Evolutionary conservation across 2,797 vertebrate species (phyloP).

Genomic region (Paguma larvata): DNA sequence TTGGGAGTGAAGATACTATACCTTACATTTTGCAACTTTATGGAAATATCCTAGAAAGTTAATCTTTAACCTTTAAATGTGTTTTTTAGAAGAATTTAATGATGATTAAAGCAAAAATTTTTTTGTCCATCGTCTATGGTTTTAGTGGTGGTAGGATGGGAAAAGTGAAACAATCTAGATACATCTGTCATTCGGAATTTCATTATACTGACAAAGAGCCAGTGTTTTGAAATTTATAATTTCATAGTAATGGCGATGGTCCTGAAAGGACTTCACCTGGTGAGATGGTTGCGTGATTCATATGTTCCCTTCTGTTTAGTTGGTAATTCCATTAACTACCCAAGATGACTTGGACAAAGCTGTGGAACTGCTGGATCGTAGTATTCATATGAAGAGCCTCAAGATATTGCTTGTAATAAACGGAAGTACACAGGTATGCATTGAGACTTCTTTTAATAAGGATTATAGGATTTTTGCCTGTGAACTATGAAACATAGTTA

Average conservation of each 20-base stretch:
- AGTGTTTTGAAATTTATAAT: slow-evolving; percentile 54
- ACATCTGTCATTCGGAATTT: slow-evolving; percentile 30
- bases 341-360: slow-evolving; percentile 99
- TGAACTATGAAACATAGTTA: slow-evolving; percentile 61
- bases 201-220: not conserved
- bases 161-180: not conserved
- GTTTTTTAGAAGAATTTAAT: slow-evolving; percentile 52
- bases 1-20: not conserved
- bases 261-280: not conserved
- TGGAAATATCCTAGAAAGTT: slow-evolving; percentile 49
- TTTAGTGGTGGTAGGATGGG: slow-evolving; percentile 4
- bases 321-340: slow-evolving; percentile 97
- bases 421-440: slow-evolving; percentile 92
- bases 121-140: slow-evolving; percentile 19
- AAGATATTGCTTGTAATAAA: slow-evolving; percentile 97
- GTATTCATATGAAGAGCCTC: slow-evolving; percentile 98
- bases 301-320: slow-evolving; percentile 86
- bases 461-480: not conserved
- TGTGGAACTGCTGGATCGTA: slow-evolving; percentile 97
- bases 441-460: not conserved
- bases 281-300: slow-evolving; percentile 12
- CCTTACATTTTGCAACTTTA: slow-evolving; percentile 52
- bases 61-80: slow-evolving; percentile 51
- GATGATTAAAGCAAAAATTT: slow-evolving; percentile 33
- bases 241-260: not conserved